Base-by-base conservation (phyloP, 2,888 invertebrate species). In the Balanococcus diminutus region DNA sequence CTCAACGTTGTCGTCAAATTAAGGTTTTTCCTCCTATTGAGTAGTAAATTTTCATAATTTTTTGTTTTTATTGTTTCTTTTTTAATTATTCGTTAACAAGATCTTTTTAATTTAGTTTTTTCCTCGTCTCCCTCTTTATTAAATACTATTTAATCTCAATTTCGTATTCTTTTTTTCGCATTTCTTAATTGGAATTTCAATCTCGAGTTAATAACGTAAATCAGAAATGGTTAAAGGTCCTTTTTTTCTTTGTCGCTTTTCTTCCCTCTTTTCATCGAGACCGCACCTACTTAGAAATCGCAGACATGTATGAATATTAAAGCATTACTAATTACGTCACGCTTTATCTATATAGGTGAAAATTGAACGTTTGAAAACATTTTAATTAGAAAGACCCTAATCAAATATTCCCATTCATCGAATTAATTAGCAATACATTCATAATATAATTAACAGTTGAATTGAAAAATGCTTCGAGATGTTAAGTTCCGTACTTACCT, bases 101-200 rank as follows among this genome's bases (percentile, higher is more conserved):
- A 67, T 67, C 67, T 67, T 67, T 67, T 67, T 28, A 67, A 28
- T 67, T 67, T 67, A 28, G 28, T 14, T 28, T 28, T 67, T 16
- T 67, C 28, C 28, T 67, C 14, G 4, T 22, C 9, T 56, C 36
- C 36, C 5, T 4, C 46, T 11, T 61, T 61, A 28, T 67, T 16
- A 67, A 67, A 67, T 67, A 67, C 67, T 28, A 67, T 67, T 67
- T 67, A 67, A 67, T 67, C 67, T 67, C 67, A 28, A 28, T 67
- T 67, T 67, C 67, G 67, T 67, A 67, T 67, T 67, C 67, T 67
- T 67, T 67, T 67, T 61, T 28, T 14, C 67, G 16, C n/a, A 67
- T 14, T 67, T 67, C 67, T 67, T 67, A 67, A 67, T 67, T 67
- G 67, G 28, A 67, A 67, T 67, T 67, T 28, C 67, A 67, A 67